A percentile compares a stretch with the other conserved stretches of the same genome.
phyloP scores from a whole-genome alignment of 2,113 vertebrate genomes.

The Hydrolagus affinis region DNA sequence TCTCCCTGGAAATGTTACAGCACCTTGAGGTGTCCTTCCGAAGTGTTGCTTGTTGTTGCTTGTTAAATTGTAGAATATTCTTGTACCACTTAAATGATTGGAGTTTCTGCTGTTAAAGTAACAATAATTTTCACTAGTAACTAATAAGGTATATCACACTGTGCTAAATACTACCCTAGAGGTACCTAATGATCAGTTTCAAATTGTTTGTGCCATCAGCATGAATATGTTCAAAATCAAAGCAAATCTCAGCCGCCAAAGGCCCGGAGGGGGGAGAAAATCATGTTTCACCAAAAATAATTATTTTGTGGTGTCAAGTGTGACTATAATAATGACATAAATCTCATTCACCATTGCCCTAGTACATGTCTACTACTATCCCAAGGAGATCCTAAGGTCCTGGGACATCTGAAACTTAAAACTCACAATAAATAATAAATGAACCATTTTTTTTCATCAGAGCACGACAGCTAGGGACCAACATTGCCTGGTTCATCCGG shows the following conservation, averaged over 20 bases:
- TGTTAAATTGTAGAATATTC: neutral
- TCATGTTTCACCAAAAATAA: neutral
- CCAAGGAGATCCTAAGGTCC: too few relatives aligned
- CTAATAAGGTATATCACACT: neutral
- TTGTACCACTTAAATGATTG: neutral
- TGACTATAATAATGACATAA: neutral
- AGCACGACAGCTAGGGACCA: too few relatives aligned
- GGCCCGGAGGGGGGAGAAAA: neutral
- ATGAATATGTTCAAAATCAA: neutral
- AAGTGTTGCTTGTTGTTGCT: too few relatives aligned
- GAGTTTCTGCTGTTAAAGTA: neutral
- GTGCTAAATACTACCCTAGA: constrained; percentile 9
- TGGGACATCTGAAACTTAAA: too few relatives aligned
- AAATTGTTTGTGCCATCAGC: neutral
- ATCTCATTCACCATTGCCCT: neutral
- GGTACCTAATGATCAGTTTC: neutral
- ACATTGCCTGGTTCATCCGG: too few relatives aligned
- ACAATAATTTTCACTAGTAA: constrained; percentile 6
- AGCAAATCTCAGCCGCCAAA: neutral
- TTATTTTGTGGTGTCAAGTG: neutral
- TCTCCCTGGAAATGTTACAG: too few relatives aligned
- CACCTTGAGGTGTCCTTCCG: too few relatives aligned
- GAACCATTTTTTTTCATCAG: too few relatives aligned
- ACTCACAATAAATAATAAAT: too few relatives aligned
- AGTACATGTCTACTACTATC: too few relatives aligned